Evolutionary conservation across 2,888 invertebrate species (phyloP).

Genomic region (Cephus rjabovi): DNA sequence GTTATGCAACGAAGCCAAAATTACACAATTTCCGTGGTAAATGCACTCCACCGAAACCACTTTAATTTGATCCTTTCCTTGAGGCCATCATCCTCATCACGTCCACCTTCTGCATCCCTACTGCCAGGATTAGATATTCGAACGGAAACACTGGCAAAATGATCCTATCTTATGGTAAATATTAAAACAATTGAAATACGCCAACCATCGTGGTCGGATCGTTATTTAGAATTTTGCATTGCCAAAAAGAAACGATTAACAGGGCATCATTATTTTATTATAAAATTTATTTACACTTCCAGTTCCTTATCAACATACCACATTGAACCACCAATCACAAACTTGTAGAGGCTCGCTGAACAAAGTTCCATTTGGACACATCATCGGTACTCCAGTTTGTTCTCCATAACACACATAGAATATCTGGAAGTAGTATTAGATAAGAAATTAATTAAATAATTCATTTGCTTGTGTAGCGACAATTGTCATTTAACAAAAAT

Average conservation of each 20-base stretch:
- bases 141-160: neutral
- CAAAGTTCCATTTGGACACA: slow-evolving; percentile 59
- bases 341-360: slow-evolving; percentile 58
- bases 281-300: slow-evolving; percentile 2
- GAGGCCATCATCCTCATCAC: neutral
- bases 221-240: too few relatives aligned
- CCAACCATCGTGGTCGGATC: too few relatives aligned
- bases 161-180: neutral
- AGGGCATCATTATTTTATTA: neutral
- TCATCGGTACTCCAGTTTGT: slow-evolving; percentile 55
- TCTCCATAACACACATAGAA: slow-evolving; percentile 59
- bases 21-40: slow-evolving; percentile 17
- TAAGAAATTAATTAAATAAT: too few relatives aligned
- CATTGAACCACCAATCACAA: slow-evolving; percentile 63
- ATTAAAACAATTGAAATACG: too few relatives aligned
- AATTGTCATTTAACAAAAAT: too few relatives aligned
- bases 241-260: too few relatives aligned
- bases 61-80: neutral
- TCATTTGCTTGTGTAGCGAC: too few relatives aligned
- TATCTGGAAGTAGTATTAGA: slow-evolving; percentile 38
- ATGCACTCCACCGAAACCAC: slow-evolving; percentile 19
- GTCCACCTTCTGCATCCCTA: neutral
- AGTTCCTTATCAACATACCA: slow-evolving; percentile 41
- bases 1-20: slow-evolving; percentile 13
- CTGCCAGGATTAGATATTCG: neutral